phyloP scores from a whole-genome alignment of 2,113 vertebrate genomes.

The Oncorhynchus gorbuscha region DNA sequence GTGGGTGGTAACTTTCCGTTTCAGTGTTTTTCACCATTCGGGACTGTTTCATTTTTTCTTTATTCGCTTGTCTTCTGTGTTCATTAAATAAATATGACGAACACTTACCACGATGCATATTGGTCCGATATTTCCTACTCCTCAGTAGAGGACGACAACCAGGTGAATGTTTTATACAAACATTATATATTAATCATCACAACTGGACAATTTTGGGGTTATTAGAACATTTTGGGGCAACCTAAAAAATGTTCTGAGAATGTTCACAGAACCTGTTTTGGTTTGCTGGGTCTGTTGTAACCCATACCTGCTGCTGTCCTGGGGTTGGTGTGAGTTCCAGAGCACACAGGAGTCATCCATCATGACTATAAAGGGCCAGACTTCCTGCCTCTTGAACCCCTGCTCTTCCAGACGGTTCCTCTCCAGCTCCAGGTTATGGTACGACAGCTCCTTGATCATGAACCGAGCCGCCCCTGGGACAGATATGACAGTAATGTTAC shows the following conservation, averaged over 20 bases:
- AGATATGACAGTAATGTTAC: constrained; percentile 2
- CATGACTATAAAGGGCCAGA: constrained; percentile 95
- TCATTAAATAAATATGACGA: no score
- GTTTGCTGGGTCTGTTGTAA: neutral
- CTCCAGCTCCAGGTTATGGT: constrained; percentile 96
- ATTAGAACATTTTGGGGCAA: neutral
- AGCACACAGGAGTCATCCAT: constrained; percentile 97
- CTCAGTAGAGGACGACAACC: no score
- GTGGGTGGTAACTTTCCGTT: no score
- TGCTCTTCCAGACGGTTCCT: constrained; percentile 91
- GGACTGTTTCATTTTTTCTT: no score
- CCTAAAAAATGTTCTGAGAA: neutral
- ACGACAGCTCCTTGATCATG: constrained; percentile 97
- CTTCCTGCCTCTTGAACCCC: constrained; percentile 87
- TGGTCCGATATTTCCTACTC: no score
- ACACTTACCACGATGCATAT: no score
- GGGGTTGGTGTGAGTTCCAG: constrained; percentile 83
- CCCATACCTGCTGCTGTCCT: constrained; percentile 76
- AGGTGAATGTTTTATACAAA: neutral
- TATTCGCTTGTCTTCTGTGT: no score
- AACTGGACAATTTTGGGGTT: neutral
- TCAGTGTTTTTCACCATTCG: no score
- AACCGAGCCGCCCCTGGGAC: constrained; percentile 89
- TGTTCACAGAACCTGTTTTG: neutral
- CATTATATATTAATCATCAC: neutral